Evolutionary conservation across 2,113 vertebrate species (phyloP).

Genomic region (Sula dactylatra): DNA sequence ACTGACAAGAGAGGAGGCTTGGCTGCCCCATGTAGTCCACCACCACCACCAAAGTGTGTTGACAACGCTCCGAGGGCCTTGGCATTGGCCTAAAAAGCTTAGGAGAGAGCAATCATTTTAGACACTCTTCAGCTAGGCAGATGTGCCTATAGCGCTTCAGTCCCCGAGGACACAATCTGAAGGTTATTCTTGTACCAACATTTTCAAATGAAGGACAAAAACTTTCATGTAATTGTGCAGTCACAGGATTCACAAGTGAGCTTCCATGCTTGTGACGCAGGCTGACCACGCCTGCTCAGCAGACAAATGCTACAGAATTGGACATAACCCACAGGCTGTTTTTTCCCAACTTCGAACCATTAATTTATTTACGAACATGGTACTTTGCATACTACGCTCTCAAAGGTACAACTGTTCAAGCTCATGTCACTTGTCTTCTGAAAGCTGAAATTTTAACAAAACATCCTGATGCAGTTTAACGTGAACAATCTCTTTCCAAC

Average conservation of each 20-base stretch:
- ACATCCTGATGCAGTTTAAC: background rate
- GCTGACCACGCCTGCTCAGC: background rate
- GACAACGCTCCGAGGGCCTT: background rate
- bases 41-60: background rate
- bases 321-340: background rate
- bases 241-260: background rate
- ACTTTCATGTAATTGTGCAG: background rate
- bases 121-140: background rate
- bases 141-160: background rate
- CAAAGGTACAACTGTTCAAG: background rate
- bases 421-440: background rate
- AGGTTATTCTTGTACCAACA: background rate
- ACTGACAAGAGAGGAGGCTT: background rate
- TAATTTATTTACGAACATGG: background rate
- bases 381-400: background rate
- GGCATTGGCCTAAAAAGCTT: background rate
- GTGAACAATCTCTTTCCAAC: no score
- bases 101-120: background rate
- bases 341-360: background rate
- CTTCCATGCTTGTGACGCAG: background rate
- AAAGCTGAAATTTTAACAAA: background rate
- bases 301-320: background rate
- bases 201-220: background rate
- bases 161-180: background rate
- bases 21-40: fast-evolving